Percentiles rank a stretch among this genome's conserved stretches.
Conservation (phyloP, 1,140 invertebrate species). For the Pristionchus pacificus region DNA sequence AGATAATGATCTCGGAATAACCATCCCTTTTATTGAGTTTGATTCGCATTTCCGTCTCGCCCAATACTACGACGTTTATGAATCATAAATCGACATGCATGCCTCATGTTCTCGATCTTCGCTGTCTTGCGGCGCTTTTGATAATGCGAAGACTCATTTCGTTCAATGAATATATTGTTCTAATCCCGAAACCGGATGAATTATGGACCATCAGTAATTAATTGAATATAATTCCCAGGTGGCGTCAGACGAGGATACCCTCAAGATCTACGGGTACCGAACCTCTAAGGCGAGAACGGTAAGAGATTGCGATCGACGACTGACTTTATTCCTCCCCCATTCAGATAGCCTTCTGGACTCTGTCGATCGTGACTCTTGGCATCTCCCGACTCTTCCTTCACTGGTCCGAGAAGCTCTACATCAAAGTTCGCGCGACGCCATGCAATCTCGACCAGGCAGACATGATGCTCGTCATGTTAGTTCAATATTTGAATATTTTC, state of each 20-base stretch:
- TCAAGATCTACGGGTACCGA: background rate
- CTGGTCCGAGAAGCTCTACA: constrained; percentile 6
- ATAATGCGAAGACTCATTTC: too few relatives aligned
- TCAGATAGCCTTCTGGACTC: background rate
- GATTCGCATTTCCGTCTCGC: too few relatives aligned
- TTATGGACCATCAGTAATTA: too few relatives aligned
- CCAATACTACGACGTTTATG: too few relatives aligned
- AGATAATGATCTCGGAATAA: too few relatives aligned
- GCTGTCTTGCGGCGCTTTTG: too few relatives aligned
- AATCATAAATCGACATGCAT: too few relatives aligned
- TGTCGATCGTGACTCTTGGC: constrained; percentile 9
- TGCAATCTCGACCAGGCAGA: constrained; percentile 17
- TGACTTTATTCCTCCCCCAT: constrained; percentile 2
- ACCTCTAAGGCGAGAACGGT: background rate
- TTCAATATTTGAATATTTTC: too few relatives aligned
- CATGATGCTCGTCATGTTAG: constrained; percentile 11
- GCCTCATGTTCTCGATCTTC: too few relatives aligned
- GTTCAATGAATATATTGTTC: background rate
- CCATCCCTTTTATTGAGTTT: too few relatives aligned
- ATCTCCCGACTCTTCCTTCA: constrained; percentile 7
- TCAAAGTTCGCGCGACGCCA: background rate
- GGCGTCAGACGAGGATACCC: background rate
- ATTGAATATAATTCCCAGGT: too few relatives aligned
- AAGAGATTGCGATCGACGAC: background rate
- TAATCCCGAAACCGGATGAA: too few relatives aligned